Base-by-base conservation (phyloP, 1,140 invertebrate genomes). In the Chelonus insularis region DNA sequence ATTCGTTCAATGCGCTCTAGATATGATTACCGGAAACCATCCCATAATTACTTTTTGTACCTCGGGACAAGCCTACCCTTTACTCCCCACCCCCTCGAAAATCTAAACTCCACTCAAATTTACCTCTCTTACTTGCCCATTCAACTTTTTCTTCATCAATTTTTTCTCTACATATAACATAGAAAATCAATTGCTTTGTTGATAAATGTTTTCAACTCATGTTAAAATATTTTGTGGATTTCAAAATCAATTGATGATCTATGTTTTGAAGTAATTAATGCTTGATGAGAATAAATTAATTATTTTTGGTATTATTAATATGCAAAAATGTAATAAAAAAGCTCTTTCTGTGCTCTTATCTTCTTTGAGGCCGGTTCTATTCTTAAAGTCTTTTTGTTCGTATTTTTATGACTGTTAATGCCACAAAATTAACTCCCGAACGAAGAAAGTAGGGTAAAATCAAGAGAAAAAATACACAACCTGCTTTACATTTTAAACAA, bases 11-110 rank as follows among this genome's bases (percentile, higher is more conserved):
- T 77, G 72, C 75, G 72, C 71, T 76, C 75, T 73, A 78, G 76
- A 80, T 78, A 78, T 78, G 76, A 78, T 80, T 80, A 80, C 78
- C 78, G 78, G 78, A 80, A 80, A 80, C 76, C 76, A 79, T 79
- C 77, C 75, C 72, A 73, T 79, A 79, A 79, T 79, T 79, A 79
- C 76, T 79, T 79, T 79, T 77, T 78, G 73, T 78, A 77, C 73
- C 69, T 72, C 57, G 29, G 12, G 20, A 41, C 48, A 51, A 25
- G 12, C 47, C 16, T 55, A 37, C 29, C 32, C 25, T 14, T 21
- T 21, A 21, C 20, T 29, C 52, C 32, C 16, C 29, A 55, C 34
- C 14, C 36, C 34, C 32, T 36, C 1, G 11, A 37, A 14, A 20
- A n/a, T 3, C 45, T n/a, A 23, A 23, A 48, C 21, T 20, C 7